Evolutionary conservation across 2,888 invertebrate genomes (phyloP).

Genomic region (Pediacus dermestoides): DNA sequence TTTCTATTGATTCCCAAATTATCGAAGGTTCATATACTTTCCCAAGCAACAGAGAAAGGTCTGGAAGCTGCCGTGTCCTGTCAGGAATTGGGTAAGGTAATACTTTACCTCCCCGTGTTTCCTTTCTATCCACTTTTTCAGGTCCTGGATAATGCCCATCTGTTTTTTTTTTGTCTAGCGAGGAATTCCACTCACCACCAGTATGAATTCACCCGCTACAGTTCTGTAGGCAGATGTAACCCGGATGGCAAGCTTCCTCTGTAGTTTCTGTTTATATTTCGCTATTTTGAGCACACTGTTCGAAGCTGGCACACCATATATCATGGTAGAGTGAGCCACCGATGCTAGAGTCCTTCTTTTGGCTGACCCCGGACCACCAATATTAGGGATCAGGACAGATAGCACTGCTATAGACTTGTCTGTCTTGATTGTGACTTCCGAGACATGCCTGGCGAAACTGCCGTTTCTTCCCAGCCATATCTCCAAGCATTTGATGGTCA

Average conservation of each 20-base stretch:
- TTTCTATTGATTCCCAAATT: no score
- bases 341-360: neutral
- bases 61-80: neutral
- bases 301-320: slow-evolving; percentile 1
- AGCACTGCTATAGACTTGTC: no score
- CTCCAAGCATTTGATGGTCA: no score
- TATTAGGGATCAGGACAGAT: no score
- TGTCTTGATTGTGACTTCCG: no score
- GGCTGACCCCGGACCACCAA: neutral
- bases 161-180: neutral
- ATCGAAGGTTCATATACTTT: no score
- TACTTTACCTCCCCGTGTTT: neutral
- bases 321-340: neutral
- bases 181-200: neutral
- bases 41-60: no score
- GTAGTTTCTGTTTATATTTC: neutral
- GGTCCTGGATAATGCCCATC: neutral
- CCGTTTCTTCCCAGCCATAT: no score
- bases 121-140: neutral
- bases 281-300: neutral
- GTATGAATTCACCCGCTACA: neutral
- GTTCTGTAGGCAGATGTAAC: neutral
- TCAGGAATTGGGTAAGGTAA: neutral
- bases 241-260: neutral
- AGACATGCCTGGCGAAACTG: no score